These are phyloP conservation scores for Cataglyphis cursor DNA, from an alignment of 2,888 invertebrate species.

Conservation along the genomic window DNA sequence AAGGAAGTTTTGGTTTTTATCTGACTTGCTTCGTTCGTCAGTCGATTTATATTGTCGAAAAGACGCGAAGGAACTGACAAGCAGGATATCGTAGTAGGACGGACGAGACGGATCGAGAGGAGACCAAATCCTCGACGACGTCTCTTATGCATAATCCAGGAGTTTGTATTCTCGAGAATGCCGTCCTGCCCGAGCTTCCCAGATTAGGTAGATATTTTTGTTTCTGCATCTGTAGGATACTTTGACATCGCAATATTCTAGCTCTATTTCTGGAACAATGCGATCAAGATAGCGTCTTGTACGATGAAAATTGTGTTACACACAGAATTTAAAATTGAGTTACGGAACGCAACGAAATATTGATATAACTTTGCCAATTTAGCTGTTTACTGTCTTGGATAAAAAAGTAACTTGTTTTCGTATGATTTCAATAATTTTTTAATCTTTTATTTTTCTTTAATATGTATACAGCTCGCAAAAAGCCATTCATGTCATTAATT, in stretches of 20 bases:
- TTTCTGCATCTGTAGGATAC: constrained; percentile 5
- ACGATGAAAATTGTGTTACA: constrained; percentile 1
- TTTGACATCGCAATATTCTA: neutral
- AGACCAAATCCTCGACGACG: constrained; percentile 59
- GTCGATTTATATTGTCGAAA: constrained; percentile 27
- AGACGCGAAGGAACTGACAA: constrained; percentile 8
- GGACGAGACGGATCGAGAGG: constrained; percentile 60
- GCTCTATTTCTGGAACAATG: constrained; percentile 18
- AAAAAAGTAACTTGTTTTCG: neutral
- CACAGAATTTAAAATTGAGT: neutral
- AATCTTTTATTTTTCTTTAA: neutral
- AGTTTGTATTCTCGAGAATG: constrained; percentile 69
- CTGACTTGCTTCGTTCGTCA: neutral
- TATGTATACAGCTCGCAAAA: neutral
- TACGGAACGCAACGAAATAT: neutral
- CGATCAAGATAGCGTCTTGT: neutral
- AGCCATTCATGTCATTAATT: neutral
- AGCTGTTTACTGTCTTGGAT: neutral
- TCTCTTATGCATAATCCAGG: constrained; percentile 77
- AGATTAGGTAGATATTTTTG: constrained; percentile 33
- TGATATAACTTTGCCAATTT: neutral
- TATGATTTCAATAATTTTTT: neutral
- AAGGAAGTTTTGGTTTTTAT: neutral
- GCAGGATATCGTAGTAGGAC: constrained; percentile 31
- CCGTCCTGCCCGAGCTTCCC: neutral